Percentiles rank a stretch among this genome's conserved stretches.
phyloP scores from a whole-genome alignment of 2,113 vertebrate genomes.

The Chamaea fasciata region DNA sequence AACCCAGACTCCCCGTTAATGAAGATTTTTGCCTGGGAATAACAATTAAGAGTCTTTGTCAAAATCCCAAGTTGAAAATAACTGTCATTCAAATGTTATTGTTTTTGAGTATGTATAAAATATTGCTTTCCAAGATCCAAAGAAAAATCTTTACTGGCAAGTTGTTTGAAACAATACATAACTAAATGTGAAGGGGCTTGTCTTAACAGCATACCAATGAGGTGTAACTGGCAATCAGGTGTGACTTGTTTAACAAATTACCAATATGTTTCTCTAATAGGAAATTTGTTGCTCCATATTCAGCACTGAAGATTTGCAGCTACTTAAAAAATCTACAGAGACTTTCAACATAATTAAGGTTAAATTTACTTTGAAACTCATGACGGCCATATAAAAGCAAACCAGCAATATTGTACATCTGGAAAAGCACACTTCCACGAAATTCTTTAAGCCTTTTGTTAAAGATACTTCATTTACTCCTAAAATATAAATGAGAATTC shows the following conservation, averaged over 20 bases:
- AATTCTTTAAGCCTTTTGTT: conserved; percentile 14
- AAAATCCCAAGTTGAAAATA: conserved; percentile 43
- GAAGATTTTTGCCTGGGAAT: conserved; percentile 49
- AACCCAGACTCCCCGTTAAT: conserved; percentile 11
- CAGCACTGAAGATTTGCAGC: conserved; percentile 4
- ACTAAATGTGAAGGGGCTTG: conserved; percentile 41
- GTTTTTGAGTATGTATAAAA: conserved; percentile 10
- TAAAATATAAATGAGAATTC: conserved; percentile 4
- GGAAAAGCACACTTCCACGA: conserved; percentile 26
- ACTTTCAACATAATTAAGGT: conserved; percentile 41
- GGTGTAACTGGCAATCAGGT: conserved; percentile 33
- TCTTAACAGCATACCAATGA: conserved; percentile 54
- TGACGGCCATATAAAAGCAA: conserved; percentile 34
- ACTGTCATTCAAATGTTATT: conserved; percentile 49
- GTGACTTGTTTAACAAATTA: conserved; percentile 65
- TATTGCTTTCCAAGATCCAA: conserved; percentile 22
- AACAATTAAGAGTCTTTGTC: conserved; percentile 45
- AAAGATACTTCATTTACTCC: background rate
- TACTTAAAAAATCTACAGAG: conserved; percentile 43
- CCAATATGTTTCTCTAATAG: conserved; percentile 56
- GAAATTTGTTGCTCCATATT: conserved; percentile 38
- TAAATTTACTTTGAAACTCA: conserved; percentile 59
- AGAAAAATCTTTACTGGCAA: conserved; percentile 29
- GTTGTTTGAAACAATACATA: conserved; percentile 44
- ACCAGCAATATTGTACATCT: background rate